Evolutionary conservation across 2,113 vertebrate species (phyloP).

Genomic region (Entosphenus tridentatus): DNA sequence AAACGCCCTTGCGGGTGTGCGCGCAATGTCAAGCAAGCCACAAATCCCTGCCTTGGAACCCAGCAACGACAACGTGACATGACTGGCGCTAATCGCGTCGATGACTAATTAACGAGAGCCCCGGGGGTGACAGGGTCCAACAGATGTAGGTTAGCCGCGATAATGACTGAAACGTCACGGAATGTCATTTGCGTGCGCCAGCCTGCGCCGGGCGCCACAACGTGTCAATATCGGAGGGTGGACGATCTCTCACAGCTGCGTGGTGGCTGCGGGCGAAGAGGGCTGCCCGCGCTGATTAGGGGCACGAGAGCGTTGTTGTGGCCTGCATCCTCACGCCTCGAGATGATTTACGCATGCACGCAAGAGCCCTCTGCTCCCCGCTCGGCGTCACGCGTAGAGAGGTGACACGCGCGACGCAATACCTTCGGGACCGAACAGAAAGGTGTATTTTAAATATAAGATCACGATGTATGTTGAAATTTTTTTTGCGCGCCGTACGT

Average conservation of each 20-base stretch:
- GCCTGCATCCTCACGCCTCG: no score
- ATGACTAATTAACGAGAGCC: not conserved
- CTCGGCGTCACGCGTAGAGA: no score
- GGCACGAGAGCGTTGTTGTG: no score
- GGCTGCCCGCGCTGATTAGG: no score
- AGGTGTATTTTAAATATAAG: no score
- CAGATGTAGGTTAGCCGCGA: not conserved
- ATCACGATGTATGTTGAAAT: no score
- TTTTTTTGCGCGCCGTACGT: no score
- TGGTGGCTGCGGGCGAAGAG: not conserved
- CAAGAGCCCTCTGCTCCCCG: no score
- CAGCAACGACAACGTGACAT: not conserved
- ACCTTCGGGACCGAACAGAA: no score
- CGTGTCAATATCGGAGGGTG: not conserved
- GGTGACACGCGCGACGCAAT: no score
- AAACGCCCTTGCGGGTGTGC: not conserved
- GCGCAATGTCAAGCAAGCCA: not conserved
- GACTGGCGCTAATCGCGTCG: not conserved
- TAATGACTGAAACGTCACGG: slow-evolving; percentile 1
- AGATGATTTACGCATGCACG: no score
- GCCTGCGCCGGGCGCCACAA: not conserved
- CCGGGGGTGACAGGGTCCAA: not conserved
- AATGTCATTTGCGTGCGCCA: not conserved
- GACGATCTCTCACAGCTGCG: slow-evolving; percentile 1
- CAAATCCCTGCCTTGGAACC: not conserved